Evolutionary conservation across 2,113 vertebrate species (phyloP).

Genomic region (Uria aalge): DNA sequence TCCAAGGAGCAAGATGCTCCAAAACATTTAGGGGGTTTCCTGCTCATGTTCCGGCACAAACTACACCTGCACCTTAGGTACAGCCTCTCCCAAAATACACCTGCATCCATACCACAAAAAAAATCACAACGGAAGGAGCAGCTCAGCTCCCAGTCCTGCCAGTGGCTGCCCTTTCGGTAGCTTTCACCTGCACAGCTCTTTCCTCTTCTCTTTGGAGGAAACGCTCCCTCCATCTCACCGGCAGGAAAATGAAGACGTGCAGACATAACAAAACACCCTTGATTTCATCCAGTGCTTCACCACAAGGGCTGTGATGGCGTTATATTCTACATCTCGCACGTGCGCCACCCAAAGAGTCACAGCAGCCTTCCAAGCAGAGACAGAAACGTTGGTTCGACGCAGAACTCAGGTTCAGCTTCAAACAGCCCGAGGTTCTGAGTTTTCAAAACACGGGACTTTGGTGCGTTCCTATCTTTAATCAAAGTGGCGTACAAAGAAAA

Average conservation of each 20-base stretch:
- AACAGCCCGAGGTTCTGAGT: not conserved
- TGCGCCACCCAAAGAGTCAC: not conserved
- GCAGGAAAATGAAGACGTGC: not conserved
- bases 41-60: not conserved
- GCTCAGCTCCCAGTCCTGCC: not conserved
- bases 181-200: not conserved
- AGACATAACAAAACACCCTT: rapidly evolving
- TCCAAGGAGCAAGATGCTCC: not conserved
- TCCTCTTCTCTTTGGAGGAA: not conserved
- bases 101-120: not conserved
- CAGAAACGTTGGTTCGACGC: not conserved
- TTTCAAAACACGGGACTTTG: not conserved
- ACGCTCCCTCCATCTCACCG: rapidly evolving
- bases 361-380: not conserved
- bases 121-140: not conserved
- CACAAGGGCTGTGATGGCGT: rapidly evolving
- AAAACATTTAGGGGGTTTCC: not conserved
- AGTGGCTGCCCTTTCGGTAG: not conserved
- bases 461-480: not conserved
- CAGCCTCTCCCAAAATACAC: not conserved
- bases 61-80: rapidly evolving
- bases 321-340: rapidly evolving
- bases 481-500: conserved; percentile 30
- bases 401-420: not conserved
- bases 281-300: not conserved